Conservation (phyloP, 1,140 invertebrate species). For the Solenopsis fugax region DNA sequence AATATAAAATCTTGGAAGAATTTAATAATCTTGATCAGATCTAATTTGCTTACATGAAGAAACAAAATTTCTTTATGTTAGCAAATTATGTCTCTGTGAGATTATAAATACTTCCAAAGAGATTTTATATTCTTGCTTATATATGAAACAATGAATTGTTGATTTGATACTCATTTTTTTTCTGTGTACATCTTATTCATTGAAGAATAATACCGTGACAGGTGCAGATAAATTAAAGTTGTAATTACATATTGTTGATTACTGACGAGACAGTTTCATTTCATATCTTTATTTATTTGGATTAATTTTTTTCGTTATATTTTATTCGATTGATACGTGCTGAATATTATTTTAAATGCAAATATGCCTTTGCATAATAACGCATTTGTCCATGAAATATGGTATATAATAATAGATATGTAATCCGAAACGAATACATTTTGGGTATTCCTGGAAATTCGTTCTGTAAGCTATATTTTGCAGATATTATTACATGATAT, state of each 20-base stretch:
- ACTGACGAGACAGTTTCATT: not conserved
- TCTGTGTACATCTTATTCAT: too few species aligned
- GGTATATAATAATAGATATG: constrained; percentile 29
- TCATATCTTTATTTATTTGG: not conserved
- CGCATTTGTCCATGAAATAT: not conserved
- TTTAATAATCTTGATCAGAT: too few species aligned
- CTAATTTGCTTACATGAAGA: too few species aligned
- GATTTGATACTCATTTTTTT: too few species aligned
- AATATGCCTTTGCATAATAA: constrained; percentile 15
- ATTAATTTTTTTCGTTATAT: constrained; percentile 19
- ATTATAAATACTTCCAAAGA: too few species aligned
- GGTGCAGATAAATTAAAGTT: constrained; percentile 10
- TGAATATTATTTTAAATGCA: constrained; percentile 27
- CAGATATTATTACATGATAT: constrained; percentile 15
- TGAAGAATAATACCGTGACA: not conserved
- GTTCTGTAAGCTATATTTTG: constrained; percentile 6
- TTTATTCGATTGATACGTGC: not conserved
- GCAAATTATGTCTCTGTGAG: too few species aligned
- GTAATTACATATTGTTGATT: constrained; percentile 9
- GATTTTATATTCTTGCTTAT: too few species aligned
- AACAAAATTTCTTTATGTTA: too few species aligned
- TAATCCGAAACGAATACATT: constrained; percentile 16
- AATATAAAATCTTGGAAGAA: too few species aligned
- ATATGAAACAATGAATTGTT: too few species aligned
- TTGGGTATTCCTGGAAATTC: constrained; percentile 11